phyloP scores from a whole-genome alignment of 1,140 invertebrate species.

The Zaprionus ghesquierei region DNA sequence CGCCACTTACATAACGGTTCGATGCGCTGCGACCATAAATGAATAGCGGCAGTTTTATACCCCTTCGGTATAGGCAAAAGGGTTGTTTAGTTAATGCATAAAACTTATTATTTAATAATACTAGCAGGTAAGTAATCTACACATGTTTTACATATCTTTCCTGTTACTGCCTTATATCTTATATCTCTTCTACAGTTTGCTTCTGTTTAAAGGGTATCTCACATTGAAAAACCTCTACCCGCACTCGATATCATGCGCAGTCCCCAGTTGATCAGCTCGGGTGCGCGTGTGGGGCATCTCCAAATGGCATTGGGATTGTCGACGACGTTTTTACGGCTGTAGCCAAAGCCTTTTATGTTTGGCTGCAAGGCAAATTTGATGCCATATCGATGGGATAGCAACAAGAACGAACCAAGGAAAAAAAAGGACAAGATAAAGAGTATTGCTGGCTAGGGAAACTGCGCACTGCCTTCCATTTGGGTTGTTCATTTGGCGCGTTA shows the following conservation, averaged over 20 bases:
- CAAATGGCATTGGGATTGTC: constrained; percentile 47
- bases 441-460: neutral
- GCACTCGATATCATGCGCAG: neutral
- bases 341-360: constrained; percentile 35
- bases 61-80: neutral
- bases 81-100: neutral
- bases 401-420: neutral
- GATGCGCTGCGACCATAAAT: constrained; percentile 57
- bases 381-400: constrained; percentile 42
- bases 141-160: too few species aligned
- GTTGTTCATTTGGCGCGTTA: constrained; percentile 55
- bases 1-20: constrained; percentile 72
- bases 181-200: neutral
- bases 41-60: neutral
- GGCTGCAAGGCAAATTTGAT: constrained; percentile 70
- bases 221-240: neutral
- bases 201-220: neutral
- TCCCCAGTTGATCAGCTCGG: constrained; percentile 33
- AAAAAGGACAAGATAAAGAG: neutral
- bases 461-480: neutral
- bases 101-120: too few species aligned
- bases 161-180: too few species aligned
- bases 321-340: constrained; percentile 69
- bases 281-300: constrained; percentile 33
- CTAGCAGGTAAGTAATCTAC: too few species aligned